These are phyloP conservation scores for Pocillopora damicornis DNA, from an alignment of 64 coral and sea anemone species.

Conservation along the genomic window DNA sequence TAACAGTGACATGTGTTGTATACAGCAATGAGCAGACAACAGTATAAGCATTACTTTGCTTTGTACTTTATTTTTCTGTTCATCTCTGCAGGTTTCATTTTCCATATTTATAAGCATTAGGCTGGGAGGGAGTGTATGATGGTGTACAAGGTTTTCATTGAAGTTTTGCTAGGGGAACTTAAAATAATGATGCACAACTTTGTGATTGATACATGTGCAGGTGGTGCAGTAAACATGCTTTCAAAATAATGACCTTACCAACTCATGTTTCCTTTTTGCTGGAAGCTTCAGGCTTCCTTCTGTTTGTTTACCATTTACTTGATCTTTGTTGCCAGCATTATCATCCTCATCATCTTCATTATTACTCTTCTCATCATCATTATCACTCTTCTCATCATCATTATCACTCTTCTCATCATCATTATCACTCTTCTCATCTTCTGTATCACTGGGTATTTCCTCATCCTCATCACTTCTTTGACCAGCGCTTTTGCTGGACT, in stretches of 20 bases:
- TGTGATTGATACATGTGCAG: no score
- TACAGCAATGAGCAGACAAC: no score
- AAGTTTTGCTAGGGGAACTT: no score
- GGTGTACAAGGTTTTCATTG: no score
- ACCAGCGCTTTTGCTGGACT: slow-evolving; percentile 14
- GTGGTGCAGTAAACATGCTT: no score
- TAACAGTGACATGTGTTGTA: no score
- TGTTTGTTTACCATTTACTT: neutral
- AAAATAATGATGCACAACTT: no score
- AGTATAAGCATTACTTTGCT: no score
- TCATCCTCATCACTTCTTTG: slow-evolving; percentile 52
- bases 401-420: slow-evolving; percentile 46
- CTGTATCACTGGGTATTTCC: slow-evolving; percentile 82
- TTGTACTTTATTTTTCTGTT: no score
- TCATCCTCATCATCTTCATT: slow-evolving; percentile 47
- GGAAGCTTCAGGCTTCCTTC: slow-evolving; percentile 40
- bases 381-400: slow-evolving; percentile 81
- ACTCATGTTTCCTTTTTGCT: slow-evolving; percentile 54
- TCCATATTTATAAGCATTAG: no score
- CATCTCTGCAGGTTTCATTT: no score
- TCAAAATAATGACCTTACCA: slow-evolving; percentile 38
- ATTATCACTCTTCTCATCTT: slow-evolving; percentile 68
- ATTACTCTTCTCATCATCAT: slow-evolving; percentile 71
- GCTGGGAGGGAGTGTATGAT: no score
- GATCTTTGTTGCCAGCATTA: neutral